These are phyloP conservation scores for Chinchilla lanigera DNA, from an alignment of 2,113 vertebrate genomes.

Conservation along the genomic window DNA sequence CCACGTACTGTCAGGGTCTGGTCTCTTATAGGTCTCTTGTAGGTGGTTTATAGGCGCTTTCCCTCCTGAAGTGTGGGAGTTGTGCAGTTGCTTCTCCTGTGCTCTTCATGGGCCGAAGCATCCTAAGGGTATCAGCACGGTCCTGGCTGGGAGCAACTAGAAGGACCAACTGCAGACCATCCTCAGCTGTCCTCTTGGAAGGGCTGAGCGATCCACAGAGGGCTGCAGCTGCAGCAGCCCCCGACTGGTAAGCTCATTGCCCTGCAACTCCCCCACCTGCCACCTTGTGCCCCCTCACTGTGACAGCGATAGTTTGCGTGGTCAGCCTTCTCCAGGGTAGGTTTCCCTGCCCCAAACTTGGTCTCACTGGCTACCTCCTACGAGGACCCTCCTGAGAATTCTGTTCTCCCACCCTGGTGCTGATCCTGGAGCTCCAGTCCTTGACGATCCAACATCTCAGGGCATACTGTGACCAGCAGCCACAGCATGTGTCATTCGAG, in stretches of 20 bases:
- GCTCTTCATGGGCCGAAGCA: background rate
- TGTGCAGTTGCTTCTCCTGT: background rate
- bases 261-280: background rate
- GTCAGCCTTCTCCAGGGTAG: background rate
- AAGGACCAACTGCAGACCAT: background rate
- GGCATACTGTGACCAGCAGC: background rate
- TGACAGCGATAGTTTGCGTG: background rate
- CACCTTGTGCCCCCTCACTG: background rate
- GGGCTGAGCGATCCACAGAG: background rate
- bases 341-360: background rate
- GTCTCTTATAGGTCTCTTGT: too few relatives aligned
- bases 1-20: background rate
- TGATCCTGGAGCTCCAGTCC: background rate
- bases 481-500: accelerated
- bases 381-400: background rate
- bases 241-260: background rate
- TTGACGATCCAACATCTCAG: background rate
- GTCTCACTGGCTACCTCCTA: background rate
- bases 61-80: background rate
- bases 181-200: background rate
- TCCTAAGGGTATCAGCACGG: background rate
- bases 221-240: background rate
- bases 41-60: background rate
- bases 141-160: background rate
- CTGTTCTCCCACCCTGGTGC: background rate